Percentiles rank a stretch among this genome's conserved stretches.
Evolutionary conservation across 2,113 vertebrate genomes (phyloP).

Genomic region (Thymallus thymallus): DNA sequence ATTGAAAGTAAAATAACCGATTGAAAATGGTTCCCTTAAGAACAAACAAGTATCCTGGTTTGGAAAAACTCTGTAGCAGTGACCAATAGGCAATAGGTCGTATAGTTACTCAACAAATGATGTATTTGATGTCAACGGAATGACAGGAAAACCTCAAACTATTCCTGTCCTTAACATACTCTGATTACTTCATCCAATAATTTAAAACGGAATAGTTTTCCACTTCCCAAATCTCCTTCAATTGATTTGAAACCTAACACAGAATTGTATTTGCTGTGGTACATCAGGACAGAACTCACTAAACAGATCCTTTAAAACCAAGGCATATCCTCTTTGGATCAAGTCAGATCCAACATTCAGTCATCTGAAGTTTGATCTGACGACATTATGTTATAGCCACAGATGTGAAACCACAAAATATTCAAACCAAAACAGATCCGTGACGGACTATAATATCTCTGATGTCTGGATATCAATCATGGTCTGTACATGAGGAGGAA

Average conservation of each 20-base stretch:
- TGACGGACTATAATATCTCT: neutral
- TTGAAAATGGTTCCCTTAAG: neutral
- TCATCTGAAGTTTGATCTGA: neutral
- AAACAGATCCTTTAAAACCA: neutral
- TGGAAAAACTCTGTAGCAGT: neutral
- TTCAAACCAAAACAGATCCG: neutral
- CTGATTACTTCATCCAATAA: neutral
- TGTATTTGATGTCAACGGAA: neutral
- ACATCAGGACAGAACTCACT: neutral
- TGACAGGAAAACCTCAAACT: neutral
- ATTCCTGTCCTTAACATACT: neutral
- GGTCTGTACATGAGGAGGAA: neutral
- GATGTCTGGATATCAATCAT: neutral
- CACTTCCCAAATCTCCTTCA: neutral
- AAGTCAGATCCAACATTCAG: neutral
- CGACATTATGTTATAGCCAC: neutral
- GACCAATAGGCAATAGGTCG: neutral
- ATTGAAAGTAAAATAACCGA: neutral
- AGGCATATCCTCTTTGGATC: neutral
- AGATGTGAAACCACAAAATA: neutral
- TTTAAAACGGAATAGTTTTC: neutral
- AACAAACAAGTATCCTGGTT: neutral
- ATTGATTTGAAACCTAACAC: neutral
- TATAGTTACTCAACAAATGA: neutral
- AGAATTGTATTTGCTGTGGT: neutral